phyloP scores from a whole-genome alignment of 2,888 invertebrate genomes.

The Pachymerium ferrugineum region DNA sequence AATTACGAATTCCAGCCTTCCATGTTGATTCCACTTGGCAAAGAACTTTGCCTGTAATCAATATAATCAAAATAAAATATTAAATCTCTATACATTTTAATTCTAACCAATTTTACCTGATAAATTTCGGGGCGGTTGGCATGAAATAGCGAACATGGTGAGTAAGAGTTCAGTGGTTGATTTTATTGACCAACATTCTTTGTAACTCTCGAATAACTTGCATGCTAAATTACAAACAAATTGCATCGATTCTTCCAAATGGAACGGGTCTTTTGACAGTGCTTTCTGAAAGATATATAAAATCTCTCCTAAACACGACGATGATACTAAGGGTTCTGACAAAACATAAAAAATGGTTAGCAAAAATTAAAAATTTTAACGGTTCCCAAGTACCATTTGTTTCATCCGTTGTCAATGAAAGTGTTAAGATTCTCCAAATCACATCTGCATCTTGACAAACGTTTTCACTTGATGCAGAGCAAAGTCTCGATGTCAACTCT shows the following conservation, averaged over 20 bases:
- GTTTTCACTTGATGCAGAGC: slow-evolving; percentile 30
- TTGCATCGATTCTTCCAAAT: slow-evolving; percentile 37
- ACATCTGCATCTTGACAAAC: slow-evolving; percentile 35
- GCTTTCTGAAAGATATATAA: slow-evolving; percentile 37
- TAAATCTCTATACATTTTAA: background rate
- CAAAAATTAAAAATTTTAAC: background rate
- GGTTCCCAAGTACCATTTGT: slow-evolving; percentile 35
- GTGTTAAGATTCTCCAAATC: slow-evolving; percentile 41
- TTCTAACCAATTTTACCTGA: background rate
- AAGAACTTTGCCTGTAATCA: background rate
- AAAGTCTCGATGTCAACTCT: slow-evolving; percentile 39
- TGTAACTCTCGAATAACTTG: slow-evolving; percentile 42
- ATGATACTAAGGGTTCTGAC: slow-evolving; percentile 38
- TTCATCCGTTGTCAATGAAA: slow-evolving; percentile 40
- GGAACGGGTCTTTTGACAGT: slow-evolving; percentile 34
- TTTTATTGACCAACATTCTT: slow-evolving; percentile 38
- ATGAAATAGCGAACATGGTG: slow-evolving; percentile 32
- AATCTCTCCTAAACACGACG: slow-evolving; percentile 36
- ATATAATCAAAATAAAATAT: background rate
- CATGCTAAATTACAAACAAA: slow-evolving; percentile 42
- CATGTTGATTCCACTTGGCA: background rate
- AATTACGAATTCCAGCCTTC: background rate
- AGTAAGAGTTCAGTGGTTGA: background rate
- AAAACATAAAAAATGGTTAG: background rate
- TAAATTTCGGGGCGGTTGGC: background rate